Conservation (phyloP, 2,888 invertebrate species). For the Amorpha juglandis region DNA sequence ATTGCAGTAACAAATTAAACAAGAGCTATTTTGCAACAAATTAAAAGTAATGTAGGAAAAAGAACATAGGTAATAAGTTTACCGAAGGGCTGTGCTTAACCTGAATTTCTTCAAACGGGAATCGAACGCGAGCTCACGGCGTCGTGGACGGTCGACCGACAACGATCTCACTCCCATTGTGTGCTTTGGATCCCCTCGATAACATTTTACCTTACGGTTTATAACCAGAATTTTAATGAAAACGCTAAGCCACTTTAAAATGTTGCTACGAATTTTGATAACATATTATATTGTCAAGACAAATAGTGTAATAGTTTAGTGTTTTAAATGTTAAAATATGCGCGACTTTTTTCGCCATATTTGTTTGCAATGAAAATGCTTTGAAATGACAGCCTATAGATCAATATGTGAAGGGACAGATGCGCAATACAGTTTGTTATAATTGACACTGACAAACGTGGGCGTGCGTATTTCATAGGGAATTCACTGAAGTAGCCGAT, state of each 20-base stretch:
- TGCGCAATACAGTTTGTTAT: too few species aligned
- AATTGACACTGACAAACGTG: too few species aligned
- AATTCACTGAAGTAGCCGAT: too few species aligned
- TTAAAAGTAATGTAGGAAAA: not conserved
- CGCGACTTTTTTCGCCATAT: too few species aligned
- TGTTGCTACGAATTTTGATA: slow-evolving; percentile 1
- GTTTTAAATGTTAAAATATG: too few species aligned
- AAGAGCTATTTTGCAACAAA: not conserved
- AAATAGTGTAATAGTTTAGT: too few species aligned
- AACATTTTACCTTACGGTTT: slow-evolving; percentile 59
- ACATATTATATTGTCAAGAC: not conserved
- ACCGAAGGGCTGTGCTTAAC: slow-evolving; percentile 67
- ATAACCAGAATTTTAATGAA: slow-evolving; percentile 64
- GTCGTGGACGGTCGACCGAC: slow-evolving; percentile 50
- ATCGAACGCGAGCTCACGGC: slow-evolving; percentile 70
- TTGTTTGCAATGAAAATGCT: too few species aligned
- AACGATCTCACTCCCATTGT: slow-evolving; percentile 78
- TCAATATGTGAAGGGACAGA: too few species aligned
- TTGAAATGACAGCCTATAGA: too few species aligned
- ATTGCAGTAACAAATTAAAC: too few species aligned
- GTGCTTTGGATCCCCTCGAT: slow-evolving; percentile 63
- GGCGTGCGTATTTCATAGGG: too few species aligned
- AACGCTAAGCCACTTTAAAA: slow-evolving; percentile 33
- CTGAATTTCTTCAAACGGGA: slow-evolving; percentile 74
- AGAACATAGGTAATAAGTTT: slow-evolving; percentile 58